These are phyloP conservation scores for Scomber japonicus DNA, from an alignment of 2,113 vertebrate species.

Conservation along the genomic window DNA sequence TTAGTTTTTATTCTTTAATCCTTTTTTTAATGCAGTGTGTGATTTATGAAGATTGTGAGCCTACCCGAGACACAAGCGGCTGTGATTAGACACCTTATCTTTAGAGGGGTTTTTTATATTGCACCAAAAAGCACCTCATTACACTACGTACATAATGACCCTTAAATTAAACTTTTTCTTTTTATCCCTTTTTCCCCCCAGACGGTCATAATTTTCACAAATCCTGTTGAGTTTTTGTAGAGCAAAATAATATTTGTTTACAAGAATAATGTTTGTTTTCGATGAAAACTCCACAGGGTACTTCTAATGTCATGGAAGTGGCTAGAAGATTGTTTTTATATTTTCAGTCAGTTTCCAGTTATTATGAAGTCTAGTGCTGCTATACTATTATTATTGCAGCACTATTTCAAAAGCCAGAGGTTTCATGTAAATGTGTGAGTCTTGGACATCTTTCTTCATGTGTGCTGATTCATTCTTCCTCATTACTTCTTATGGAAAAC, in stretches of 20 bases:
- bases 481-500: slow-evolving; percentile 1
- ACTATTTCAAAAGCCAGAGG: background rate
- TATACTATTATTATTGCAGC: background rate
- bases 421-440: slow-evolving; percentile 20
- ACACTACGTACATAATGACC: slow-evolving; percentile 8
- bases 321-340: slow-evolving; percentile 3
- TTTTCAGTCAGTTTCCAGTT: slow-evolving; percentile 10
- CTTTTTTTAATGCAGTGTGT: background rate
- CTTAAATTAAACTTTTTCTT: slow-evolving; percentile 11
- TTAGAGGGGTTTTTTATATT: slow-evolving; percentile 9
- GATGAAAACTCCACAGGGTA: background rate
- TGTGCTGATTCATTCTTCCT: slow-evolving; percentile 20
- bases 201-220: slow-evolving; percentile 1
- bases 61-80: background rate
- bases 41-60: slow-evolving; percentile 7
- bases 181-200: background rate
- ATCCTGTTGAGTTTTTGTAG: background rate
- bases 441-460: background rate
- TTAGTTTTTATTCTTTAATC: background rate
- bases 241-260: slow-evolving; percentile 1
- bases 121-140: slow-evolving; percentile 28
- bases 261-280: slow-evolving; percentile 18
- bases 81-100: slow-evolving; percentile 34
- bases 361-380: slow-evolving; percentile 5
- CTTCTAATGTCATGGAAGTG: background rate